Evolutionary conservation across 1,140 invertebrate genomes (phyloP), one percentile per base, ranked within the genome.

Genomic region (Bilobella aurantiaca): DNA sequence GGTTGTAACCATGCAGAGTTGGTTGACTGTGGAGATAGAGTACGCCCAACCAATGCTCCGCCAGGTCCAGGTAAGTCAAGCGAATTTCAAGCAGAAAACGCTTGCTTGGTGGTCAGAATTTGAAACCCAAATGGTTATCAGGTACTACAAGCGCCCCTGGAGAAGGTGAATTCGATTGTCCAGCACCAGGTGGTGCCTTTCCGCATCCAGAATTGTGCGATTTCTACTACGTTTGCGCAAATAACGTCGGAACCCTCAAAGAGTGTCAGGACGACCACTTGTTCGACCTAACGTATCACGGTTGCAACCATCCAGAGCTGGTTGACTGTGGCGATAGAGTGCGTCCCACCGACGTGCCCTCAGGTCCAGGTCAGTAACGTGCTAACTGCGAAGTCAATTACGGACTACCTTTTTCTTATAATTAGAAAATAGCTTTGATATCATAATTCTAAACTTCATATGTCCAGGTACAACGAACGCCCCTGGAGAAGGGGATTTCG

Each of bases 181-280:
- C 27, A 27, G 3, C 16, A 58, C 57, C 30, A 27, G 59, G 59
- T 14, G 65, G 59, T 0, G 59, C 49, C 5, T 66, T 66, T 21
- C 65, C 65, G 14, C 65, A 66, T 57, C 32, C 59, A 2, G n/a
- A 18, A 29, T 57, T 34, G 14, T 66, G 65, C 34, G 65, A 66
- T 28, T 28, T 28, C 16, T 61, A 46, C n/a, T 25, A 25, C 23
- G 32, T 37, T 14, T 62, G 59, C 27, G 59, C 18, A 2, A 5
- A 28, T 3, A 32, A 60, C 31, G 58, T 25, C 5, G 27, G 16
- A 25, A 25, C 12, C 12, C 58, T 27, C 5, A 27, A 12, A 12
- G 27, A 60, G 30, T 60, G 58, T 29, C 12, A 25, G 28, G 27
- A 14, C 28, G 8, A 29, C 8, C 27, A n/a, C 3, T 23, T 60